Evolutionary conservation across 2,888 invertebrate genomes (phyloP), one percentile per base, ranked within the genome.

Genomic region (Eugnorisma glareosa): DNA sequence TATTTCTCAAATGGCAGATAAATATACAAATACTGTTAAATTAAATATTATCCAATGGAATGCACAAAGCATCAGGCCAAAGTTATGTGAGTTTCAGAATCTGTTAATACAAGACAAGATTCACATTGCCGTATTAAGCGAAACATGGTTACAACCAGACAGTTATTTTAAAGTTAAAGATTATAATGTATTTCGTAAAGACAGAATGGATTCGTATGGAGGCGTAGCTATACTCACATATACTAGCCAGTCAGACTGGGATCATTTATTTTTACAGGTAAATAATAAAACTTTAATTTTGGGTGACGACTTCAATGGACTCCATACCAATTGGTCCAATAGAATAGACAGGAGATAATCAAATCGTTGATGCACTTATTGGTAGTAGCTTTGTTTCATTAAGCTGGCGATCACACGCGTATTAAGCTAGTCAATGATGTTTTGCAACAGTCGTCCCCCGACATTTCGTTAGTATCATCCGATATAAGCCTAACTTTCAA

Each of bases 121-220:
- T 66, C 64, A n/a, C n/a, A n/a, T n/a, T n/a, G n/a, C n/a, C n/a
- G n/a, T n/a, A n/a, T n/a, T n/a, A n/a, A n/a, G n/a, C 28, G 70
- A 70, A 59, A 70, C 57, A 0, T 70, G 70, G 70, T 21, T 69
- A 40, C 28, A 70, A 70, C 24, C 43, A 57, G 57, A 70, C 11
- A 59, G 5, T 13, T 1, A 10, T 28, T 57, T 69, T 69, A 69
- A 69, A 37, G 24, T 69, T 28, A 69, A 54, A 21, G 69, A 57
- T 28, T 57, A 69, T 7, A 57, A n/a, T 57, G 7, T 69, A 57
- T 69, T 54, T 40, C 57, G 40, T 8, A 57, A 57, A 69, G 54
- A 68, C 37, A 69, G 57, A 21, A 6, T 28, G 1, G 69, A 57
- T 40, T 69, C 57, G 7, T 57, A 57, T 1, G 37, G 69, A 28